These are phyloP conservation scores for Trypoxylus dichotomus DNA, from an alignment of 1,140 invertebrate genomes.

Conservation along the genomic window DNA sequence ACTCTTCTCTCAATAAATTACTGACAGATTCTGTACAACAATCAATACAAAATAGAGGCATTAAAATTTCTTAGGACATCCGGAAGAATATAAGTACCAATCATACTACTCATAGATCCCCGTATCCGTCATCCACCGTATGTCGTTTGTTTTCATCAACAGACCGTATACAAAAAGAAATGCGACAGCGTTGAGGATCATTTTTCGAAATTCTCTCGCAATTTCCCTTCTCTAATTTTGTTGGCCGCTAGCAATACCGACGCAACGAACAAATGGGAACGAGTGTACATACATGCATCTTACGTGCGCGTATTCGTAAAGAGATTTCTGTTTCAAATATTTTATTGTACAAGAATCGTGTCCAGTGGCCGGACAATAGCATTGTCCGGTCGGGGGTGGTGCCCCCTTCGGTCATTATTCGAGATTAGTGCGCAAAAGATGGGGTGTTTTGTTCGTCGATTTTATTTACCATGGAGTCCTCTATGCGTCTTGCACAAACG, in stretches of 20 bases:
- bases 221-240: background rate
- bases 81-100: background rate
- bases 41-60: too few relatives aligned
- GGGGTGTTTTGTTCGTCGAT: conserved; percentile 22
- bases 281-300: background rate
- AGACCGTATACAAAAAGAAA: background rate
- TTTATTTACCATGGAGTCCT: conserved; percentile 4
- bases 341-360: conserved; percentile 3
- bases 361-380: conserved; percentile 4
- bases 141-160: background rate
- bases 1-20: too few relatives aligned
- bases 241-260: background rate
- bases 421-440: conserved; percentile 15
- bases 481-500: background rate
- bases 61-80: background rate
- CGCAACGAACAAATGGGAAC: background rate
- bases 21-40: too few relatives aligned
- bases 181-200: background rate
- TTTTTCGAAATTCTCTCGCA: background rate
- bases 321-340: conserved; percentile 15
- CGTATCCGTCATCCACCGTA: background rate
- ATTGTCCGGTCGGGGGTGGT: conserved; percentile 19
- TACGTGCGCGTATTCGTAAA: background rate
- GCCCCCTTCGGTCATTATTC: conserved; percentile 19
- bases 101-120: background rate